Evolutionary conservation across 2,113 vertebrate species (phyloP).

Genomic region (Polypterus bichir): DNA sequence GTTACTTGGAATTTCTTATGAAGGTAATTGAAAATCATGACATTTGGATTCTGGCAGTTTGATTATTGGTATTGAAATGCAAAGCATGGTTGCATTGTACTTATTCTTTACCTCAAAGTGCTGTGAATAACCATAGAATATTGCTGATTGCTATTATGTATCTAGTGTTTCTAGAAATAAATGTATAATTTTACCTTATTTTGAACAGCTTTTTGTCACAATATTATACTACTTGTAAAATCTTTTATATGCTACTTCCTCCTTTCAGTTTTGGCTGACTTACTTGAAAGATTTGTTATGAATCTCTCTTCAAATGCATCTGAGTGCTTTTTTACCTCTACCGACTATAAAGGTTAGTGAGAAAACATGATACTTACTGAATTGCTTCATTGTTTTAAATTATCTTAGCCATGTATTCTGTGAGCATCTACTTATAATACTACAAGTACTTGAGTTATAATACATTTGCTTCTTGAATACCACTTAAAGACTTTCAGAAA

Average conservation of each 20-base stretch:
- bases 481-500: too few species aligned
- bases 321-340: slow-evolving; percentile 57
- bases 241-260: slow-evolving; percentile 9
- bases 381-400: too few species aligned
- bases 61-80: background rate
- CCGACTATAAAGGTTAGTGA: slow-evolving; percentile 65
- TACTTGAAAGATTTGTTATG: slow-evolving; percentile 66
- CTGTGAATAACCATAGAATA: slow-evolving; percentile 2
- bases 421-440: too few species aligned
- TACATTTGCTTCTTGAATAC: too few species aligned
- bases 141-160: slow-evolving; percentile 4
- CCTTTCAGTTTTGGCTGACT: slow-evolving; percentile 65
- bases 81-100: background rate
- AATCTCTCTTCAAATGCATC: slow-evolving; percentile 51
- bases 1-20: too few species aligned
- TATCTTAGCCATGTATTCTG: too few species aligned
- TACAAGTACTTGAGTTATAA: too few species aligned
- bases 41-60: background rate
- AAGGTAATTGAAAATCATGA: too few species aligned
- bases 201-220: background rate
- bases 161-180: background rate
- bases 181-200: background rate
- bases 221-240: slow-evolving; percentile 1
- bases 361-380: background rate
- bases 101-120: background rate